These are phyloP conservation scores for Drosophila sulfurigaster DNA, from an alignment of 1,140 invertebrate genomes.

Conservation along the genomic window DNA sequence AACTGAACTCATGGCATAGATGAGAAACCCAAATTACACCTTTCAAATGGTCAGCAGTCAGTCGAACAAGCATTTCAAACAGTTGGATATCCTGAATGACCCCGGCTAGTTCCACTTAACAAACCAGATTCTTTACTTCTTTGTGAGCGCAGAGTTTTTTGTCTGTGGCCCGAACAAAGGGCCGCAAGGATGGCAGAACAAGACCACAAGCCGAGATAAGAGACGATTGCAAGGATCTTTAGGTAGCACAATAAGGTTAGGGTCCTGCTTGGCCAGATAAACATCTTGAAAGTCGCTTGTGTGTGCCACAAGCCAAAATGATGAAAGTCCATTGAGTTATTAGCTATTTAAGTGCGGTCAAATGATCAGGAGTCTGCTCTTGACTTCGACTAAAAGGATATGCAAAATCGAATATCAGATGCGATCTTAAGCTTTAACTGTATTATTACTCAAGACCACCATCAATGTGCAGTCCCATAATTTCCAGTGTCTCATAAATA, in stretches of 20 bases:
- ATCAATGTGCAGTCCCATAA: slow-evolving; percentile 34
- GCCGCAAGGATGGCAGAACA: slow-evolving; percentile 46
- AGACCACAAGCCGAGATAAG: slow-evolving; percentile 82
- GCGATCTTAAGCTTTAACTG: slow-evolving; percentile 44
- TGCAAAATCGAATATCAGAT: slow-evolving; percentile 77
- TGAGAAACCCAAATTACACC: slow-evolving; percentile 70
- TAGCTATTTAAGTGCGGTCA: slow-evolving; percentile 64
- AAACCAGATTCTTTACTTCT: slow-evolving; percentile 35
- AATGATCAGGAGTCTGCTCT: slow-evolving; percentile 53
- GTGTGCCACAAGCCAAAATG: slow-evolving; percentile 68
- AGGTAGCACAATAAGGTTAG: slow-evolving; percentile 56
- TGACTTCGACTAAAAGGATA: slow-evolving; percentile 52
- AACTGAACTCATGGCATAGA: slow-evolving; percentile 34
- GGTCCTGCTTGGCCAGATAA: slow-evolving; percentile 50
- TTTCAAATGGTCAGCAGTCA: slow-evolving; percentile 73
- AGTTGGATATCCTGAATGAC: slow-evolving; percentile 55
- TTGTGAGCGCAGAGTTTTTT: slow-evolving; percentile 37
- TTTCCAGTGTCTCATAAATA: slow-evolving; percentile 60
- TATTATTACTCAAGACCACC: slow-evolving; percentile 22
- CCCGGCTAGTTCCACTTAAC: slow-evolving; percentile 63
- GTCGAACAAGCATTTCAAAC: slow-evolving; percentile 48
- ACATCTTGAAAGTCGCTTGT: slow-evolving; percentile 62
- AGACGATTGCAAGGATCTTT: slow-evolving; percentile 48
- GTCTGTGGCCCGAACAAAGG: slow-evolving; percentile 50
- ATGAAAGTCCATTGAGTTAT: slow-evolving; percentile 49